Percentiles rank a stretch among this genome's conserved stretches.
phyloP scores from a whole-genome alignment of 2,888 invertebrate genomes.

The Torymus tubicola region DNA sequence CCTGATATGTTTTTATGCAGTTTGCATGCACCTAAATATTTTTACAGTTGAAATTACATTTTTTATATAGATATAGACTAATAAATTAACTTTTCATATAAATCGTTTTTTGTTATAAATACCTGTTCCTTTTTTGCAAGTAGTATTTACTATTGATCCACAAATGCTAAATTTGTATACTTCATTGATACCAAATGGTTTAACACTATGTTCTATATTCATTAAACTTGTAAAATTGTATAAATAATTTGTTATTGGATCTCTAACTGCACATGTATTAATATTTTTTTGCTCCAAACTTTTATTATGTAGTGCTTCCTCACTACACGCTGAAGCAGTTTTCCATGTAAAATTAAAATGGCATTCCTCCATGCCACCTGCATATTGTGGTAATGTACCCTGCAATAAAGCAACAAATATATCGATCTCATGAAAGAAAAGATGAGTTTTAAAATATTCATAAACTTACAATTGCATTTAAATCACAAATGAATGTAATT shows the following conservation, averaged over 20 bases:
- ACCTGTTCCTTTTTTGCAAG: conserved; percentile 65
- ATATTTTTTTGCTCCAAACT: conserved; percentile 59
- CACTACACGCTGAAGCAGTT: conserved; percentile 67
- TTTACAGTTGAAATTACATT: conserved; percentile 13
- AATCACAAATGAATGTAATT: conserved; percentile 69
- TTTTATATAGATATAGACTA: background rate
- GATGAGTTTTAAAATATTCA: background rate
- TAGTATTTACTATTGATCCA: conserved; percentile 56
- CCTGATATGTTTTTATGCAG: conserved; percentile 61
- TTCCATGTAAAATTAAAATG: conserved; percentile 68
- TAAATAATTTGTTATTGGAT: conserved; percentile 66
- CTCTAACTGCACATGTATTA: conserved; percentile 64
- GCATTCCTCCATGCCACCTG: conserved; percentile 64
- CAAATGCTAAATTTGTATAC: conserved; percentile 68
- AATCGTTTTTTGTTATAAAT: background rate
- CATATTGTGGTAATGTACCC: conserved; percentile 66
- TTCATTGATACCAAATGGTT: conserved; percentile 44
- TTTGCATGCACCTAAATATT: conserved; percentile 67
- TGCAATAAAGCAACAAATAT: conserved; percentile 52
- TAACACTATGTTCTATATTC: conserved; percentile 59
- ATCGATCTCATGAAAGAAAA: background rate
- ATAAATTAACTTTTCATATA: background rate
- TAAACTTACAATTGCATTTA: conserved; percentile 62
- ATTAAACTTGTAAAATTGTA: conserved; percentile 66
- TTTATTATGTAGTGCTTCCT: conserved; percentile 64